phyloP scores from a whole-genome alignment of 2,888 invertebrate species.

The Salticus scenicus region DNA sequence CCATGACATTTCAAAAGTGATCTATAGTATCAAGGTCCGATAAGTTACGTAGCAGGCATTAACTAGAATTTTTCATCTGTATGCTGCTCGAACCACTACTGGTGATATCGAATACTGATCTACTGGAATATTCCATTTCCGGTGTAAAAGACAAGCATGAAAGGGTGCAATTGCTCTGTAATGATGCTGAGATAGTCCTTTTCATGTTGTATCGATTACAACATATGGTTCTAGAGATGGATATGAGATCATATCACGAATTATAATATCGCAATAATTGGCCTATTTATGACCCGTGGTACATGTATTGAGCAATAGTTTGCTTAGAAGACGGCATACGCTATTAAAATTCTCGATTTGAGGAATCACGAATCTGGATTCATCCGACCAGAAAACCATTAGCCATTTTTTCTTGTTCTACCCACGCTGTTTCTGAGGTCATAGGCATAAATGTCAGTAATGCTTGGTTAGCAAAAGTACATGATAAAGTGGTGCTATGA shows the following conservation, averaged over 20 bases:
- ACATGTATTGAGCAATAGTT: no score
- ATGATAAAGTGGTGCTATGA: background rate
- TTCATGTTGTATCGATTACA: conserved; percentile 23
- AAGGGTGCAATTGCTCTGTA: conserved; percentile 25
- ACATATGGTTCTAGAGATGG: conserved; percentile 7
- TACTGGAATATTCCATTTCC: conserved; percentile 25
- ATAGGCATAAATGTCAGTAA: background rate
- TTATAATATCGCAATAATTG: no score
- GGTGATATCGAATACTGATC: conserved; percentile 17
- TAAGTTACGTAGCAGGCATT: conserved; percentile 8
- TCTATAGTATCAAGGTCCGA: conserved; percentile 26
- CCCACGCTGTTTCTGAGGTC: background rate
- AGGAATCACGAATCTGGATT: no score
- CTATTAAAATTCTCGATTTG: no score
- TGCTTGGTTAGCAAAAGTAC: conserved; percentile 15
- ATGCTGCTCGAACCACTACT: conserved; percentile 25
- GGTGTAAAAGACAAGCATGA: conserved; percentile 24
- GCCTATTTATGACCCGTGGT: no score
- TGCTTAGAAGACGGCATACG: no score
- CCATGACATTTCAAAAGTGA: conserved; percentile 14
- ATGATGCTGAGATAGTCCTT: conserved; percentile 23
- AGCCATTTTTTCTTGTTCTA: background rate
- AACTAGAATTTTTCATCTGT: conserved; percentile 9
- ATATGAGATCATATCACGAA: conserved; percentile 8
- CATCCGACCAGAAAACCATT: no score